A percentile compares a stretch with the other conserved stretches of the same genome.
These are phyloP conservation scores for Delichon dasypus DNA, from an alignment of 2,797 vertebrate species.

Conservation along the genomic window DNA sequence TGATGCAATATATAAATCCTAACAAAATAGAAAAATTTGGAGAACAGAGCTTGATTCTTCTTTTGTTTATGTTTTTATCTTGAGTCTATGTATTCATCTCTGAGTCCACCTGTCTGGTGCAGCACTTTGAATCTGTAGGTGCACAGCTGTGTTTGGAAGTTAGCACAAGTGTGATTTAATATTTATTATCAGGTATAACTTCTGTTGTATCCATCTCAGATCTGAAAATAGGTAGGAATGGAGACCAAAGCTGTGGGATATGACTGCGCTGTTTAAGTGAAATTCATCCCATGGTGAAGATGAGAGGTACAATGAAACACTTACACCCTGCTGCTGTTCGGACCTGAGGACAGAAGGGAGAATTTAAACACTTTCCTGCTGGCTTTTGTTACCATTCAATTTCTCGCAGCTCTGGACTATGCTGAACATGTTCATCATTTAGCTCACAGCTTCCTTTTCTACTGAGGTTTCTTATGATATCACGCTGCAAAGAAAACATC, in stretches of 20 bases:
- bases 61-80: background rate
- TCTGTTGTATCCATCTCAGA: background rate
- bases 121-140: background rate
- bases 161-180: background rate
- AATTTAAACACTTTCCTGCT: slow-evolving; percentile 53
- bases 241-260: slow-evolving; percentile 23
- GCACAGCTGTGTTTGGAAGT: background rate
- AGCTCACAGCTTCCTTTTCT: slow-evolving; percentile 43
- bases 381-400: slow-evolving; percentile 33
- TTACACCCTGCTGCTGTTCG: slow-evolving; percentile 43
- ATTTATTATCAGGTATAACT: background rate
- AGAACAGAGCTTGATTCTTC: background rate
- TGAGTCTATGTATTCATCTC: background rate
- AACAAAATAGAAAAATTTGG: background rate
- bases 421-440: slow-evolving; percentile 31
- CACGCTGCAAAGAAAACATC: background rate
- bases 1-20: background rate
- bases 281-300: slow-evolving; percentile 24
- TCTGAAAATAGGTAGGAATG: slow-evolving; percentile 14
- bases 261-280: background rate
- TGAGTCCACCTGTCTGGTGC: background rate
- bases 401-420: background rate
- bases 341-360: slow-evolving; percentile 32
- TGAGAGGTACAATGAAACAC: slow-evolving; percentile 17
- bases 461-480: background rate